These are phyloP conservation scores for Standfussiana lucernea DNA, from an alignment of 2,888 invertebrate species.

Conservation along the genomic window DNA sequence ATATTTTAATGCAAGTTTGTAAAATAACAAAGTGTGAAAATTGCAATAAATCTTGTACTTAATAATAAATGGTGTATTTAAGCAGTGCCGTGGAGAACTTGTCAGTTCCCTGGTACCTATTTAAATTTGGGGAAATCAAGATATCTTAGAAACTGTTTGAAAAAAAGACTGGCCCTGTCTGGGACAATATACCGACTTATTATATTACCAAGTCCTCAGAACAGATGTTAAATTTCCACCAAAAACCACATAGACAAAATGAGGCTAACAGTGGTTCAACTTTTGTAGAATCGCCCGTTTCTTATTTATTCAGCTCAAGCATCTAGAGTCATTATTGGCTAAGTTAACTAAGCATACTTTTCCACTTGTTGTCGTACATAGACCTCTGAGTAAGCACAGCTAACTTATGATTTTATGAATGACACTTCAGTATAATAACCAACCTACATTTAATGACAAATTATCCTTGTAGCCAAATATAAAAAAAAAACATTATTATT, in stretches of 20 bases:
- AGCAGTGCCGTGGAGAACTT: background rate
- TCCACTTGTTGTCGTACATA: slow-evolving; percentile 8
- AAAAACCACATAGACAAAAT: background rate
- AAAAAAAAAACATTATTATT: slow-evolving; percentile 22
- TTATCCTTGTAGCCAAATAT: slow-evolving; percentile 34
- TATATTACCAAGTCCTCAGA: background rate
- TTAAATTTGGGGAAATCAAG: background rate
- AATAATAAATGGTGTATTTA: background rate
- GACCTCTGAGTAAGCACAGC: slow-evolving; percentile 27
- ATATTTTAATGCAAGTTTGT: background rate
- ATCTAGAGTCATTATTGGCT: slow-evolving; percentile 37
- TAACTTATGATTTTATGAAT: slow-evolving; percentile 37
- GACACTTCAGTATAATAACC: background rate
- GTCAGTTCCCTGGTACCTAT: background rate
- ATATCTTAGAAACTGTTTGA: background rate
- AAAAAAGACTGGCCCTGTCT: background rate
- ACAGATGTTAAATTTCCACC: background rate
- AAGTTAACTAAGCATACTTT: slow-evolving; percentile 5
- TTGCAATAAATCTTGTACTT: background rate
- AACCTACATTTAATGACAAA: slow-evolving; percentile 14
- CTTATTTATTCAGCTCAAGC: slow-evolving; percentile 30
- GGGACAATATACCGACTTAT: background rate
- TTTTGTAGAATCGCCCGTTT: slow-evolving; percentile 5
- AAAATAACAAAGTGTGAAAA: background rate
- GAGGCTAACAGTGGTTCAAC: background rate